Percentiles rank a stretch among this genome's conserved stretches.
Conservation (phyloP, 2,113 vertebrate genomes). For the Baryphthengus martii region DNA sequence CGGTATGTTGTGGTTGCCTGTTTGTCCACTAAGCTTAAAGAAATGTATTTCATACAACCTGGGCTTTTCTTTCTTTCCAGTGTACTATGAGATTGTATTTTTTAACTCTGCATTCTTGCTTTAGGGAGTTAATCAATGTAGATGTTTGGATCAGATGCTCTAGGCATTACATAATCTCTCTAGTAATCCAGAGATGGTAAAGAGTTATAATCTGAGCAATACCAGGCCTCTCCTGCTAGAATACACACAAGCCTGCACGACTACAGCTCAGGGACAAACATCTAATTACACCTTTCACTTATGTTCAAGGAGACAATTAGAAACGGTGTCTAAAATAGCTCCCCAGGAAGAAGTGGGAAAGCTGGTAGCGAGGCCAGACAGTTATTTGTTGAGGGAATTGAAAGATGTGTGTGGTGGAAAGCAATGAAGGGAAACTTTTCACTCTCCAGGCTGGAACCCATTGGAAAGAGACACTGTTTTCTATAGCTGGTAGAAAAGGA, state of each 20-base stretch:
- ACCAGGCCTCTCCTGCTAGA: neutral
- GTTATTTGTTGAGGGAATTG: neutral
- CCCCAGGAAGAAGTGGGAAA: neutral
- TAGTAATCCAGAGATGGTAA: neutral
- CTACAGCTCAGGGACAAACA: neutral
- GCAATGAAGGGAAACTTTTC: neutral
- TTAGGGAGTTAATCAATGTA: neutral
- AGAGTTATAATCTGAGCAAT: neutral
- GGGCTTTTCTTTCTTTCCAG: neutral
- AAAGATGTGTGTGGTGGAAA: neutral
- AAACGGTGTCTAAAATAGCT: neutral
- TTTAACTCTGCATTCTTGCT: neutral
- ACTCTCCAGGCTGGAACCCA: neutral
- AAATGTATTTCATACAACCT: neutral
- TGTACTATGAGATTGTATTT: neutral
- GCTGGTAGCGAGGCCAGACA: neutral
- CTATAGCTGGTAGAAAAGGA: fast-evolving
- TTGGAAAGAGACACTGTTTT: neutral
- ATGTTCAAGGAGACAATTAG: neutral
- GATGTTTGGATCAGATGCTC: neutral
- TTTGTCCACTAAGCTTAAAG: neutral
- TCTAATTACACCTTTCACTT: neutral
- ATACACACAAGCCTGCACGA: neutral
- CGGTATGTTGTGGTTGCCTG: neutral
- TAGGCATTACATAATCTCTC: neutral